These are phyloP conservation scores for Lamellibrachia luymesi DNA, from an alignment of 1,140 invertebrate species.

Conservation along the genomic window DNA sequence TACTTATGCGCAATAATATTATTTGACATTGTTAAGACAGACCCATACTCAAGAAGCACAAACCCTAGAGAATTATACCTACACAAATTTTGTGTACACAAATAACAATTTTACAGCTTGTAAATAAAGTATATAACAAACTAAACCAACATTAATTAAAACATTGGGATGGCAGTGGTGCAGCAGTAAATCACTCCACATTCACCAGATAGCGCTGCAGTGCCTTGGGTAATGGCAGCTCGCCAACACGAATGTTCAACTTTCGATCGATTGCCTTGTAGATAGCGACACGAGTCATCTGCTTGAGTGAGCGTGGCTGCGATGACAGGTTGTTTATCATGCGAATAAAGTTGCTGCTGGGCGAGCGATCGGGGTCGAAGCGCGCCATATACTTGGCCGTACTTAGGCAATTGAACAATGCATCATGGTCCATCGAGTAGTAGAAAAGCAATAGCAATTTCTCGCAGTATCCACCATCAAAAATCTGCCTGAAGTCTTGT, in stretches of 20 bases:
- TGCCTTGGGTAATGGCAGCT: constrained; percentile 43
- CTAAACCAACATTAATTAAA: neutral
- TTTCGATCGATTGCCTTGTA: constrained; percentile 45
- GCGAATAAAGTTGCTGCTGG: constrained; percentile 34
- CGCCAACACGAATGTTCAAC: constrained; percentile 35
- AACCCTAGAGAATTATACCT: neutral
- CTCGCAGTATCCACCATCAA: constrained; percentile 37
- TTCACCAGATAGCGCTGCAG: constrained; percentile 47
- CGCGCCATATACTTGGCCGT: constrained; percentile 39
- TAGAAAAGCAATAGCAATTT: constrained; percentile 48
- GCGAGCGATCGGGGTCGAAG: constrained; percentile 35
- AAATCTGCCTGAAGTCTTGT: constrained; percentile 34
- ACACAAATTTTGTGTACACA: neutral
- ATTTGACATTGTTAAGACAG: neutral
- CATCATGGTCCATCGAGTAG: constrained; percentile 48
- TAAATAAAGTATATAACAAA: neutral
- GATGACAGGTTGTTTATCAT: constrained; percentile 41
- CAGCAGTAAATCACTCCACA: constrained; percentile 29
- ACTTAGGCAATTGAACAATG: constrained; percentile 45
- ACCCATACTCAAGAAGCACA: neutral
- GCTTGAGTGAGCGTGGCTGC: constrained; percentile 44
- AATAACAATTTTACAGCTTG: neutral
- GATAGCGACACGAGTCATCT: constrained; percentile 47
- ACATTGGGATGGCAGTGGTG: neutral
- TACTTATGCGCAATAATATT: neutral